These are phyloP conservation scores for Deroptyus accipitrinus DNA, from an alignment of 2,113 vertebrate species.

Conservation along the genomic window DNA sequence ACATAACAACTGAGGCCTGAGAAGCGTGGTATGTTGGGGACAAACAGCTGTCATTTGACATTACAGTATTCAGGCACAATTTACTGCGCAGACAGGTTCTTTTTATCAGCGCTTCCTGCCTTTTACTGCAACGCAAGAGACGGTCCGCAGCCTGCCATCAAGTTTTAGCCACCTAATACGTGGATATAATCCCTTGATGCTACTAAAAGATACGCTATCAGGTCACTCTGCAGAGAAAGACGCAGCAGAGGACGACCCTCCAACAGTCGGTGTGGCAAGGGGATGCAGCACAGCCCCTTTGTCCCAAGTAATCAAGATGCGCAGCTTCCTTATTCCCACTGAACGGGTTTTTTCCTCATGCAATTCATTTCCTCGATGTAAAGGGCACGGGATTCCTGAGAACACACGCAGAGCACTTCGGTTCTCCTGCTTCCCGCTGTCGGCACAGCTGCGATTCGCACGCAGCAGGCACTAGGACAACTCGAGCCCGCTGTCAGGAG, in stretches of 20 bases:
- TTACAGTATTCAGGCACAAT: neutral
- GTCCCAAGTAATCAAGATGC: neutral
- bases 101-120: neutral
- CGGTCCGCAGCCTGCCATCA: fast-evolving
- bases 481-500: fast-evolving
- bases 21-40: neutral
- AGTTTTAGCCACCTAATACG: neutral
- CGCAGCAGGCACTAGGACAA: fast-evolving
- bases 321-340: neutral
- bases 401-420: too few species aligned
- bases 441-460: fast-evolving
- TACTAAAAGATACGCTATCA: fast-evolving
- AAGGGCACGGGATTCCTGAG: too few species aligned
- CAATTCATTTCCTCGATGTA: fast-evolving
- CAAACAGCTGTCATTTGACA: neutral
- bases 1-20: neutral
- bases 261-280: fast-evolving
- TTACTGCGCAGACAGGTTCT: fast-evolving
- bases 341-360: fast-evolving
- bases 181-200: neutral
- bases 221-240: neutral
- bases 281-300: fast-evolving
- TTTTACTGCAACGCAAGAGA: neutral
- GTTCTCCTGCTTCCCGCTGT: neutral
- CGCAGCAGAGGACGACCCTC: fast-evolving